These are phyloP conservation scores for Polyommatus icarus DNA, from an alignment of 2,888 invertebrate genomes.

Conservation along the genomic window DNA sequence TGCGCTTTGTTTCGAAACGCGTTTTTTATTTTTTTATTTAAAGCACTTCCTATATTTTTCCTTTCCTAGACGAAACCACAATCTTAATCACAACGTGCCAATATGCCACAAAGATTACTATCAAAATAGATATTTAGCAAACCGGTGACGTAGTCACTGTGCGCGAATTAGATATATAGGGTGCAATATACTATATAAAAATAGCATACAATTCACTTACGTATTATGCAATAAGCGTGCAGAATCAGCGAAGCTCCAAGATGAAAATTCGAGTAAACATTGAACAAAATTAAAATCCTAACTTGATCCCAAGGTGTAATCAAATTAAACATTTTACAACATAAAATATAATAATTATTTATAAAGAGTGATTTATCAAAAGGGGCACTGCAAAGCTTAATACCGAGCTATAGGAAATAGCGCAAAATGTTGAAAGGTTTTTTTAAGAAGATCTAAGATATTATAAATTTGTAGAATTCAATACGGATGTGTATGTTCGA, in stretches of 20 bases:
- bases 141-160: conserved; percentile 16
- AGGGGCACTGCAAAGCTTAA: too few relatives aligned
- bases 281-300: neutral
- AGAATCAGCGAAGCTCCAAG: conserved; percentile 2
- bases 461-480: neutral
- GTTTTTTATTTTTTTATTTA: neutral
- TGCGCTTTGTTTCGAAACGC: neutral
- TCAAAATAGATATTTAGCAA: conserved; percentile 29
- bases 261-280: neutral
- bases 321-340: neutral
- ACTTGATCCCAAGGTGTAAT: neutral
- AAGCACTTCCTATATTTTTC: neutral
- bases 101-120: conserved; percentile 20
- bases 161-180: conserved; percentile 17
- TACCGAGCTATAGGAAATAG: neutral
- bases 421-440: too few relatives aligned
- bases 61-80: conserved; percentile 14
- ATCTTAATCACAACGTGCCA: conserved; percentile 23
- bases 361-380: too few relatives aligned
- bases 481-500: too few relatives aligned
- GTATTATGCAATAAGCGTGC: neutral
- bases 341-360: neutral
- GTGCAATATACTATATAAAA: conserved; percentile 30
- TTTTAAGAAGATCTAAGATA: too few relatives aligned
- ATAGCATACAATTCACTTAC: conserved; percentile 22